Base-by-base conservation (phyloP, 2,888 invertebrate genomes). In the Meganola albula region DNA sequence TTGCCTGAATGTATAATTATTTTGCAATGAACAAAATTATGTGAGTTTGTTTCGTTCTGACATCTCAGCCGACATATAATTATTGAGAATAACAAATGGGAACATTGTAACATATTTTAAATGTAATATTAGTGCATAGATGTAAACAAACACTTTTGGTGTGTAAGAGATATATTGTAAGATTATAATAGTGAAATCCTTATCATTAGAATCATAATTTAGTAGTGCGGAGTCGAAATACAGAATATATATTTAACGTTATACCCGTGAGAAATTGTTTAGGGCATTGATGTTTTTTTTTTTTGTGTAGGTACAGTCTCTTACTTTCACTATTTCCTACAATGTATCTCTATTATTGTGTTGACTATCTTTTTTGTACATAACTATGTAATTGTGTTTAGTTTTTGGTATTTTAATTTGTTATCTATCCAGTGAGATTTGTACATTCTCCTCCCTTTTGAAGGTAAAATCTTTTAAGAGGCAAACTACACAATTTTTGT, bases 101-200 rank as follows among this genome's bases (percentile, higher is more conserved):
- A 86, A 70, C 86, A 86, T 74, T 85, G 77, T 84, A 83, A 86
- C 85, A 85, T 86, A 86, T 86, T 80, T 78, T 77, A 78, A 79
- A 75, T 67, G 63, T 82, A 80, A 84, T 73, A 64, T 79, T 85
- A 85, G 80, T 60, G 72, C 74, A 77, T 86, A 85, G 83, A 74
- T 73, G 61, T 75, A 75, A 74, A 53, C 51, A 48, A 71, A 66
- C 64, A 66, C 61, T 41, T 57, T n/a, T 58, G 60, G 70, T 73
- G 71, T 73, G 63, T 69, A 60, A 74, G 70, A 78, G 73, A 76
- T 78, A 76, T 78, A 77, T 77, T 76, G 74, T 76, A 78, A 66
- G 74, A 74, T 53, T 72, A 69, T 61, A 65, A 67, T 71, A 73
- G 68, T 65, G 64, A 71, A 74, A 73, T 69, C 70, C 72, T 71